Evolutionary conservation across 2,888 invertebrate genomes (phyloP), one percentile per base, ranked within the genome.

Genomic region (Venusia cambrica): DNA sequence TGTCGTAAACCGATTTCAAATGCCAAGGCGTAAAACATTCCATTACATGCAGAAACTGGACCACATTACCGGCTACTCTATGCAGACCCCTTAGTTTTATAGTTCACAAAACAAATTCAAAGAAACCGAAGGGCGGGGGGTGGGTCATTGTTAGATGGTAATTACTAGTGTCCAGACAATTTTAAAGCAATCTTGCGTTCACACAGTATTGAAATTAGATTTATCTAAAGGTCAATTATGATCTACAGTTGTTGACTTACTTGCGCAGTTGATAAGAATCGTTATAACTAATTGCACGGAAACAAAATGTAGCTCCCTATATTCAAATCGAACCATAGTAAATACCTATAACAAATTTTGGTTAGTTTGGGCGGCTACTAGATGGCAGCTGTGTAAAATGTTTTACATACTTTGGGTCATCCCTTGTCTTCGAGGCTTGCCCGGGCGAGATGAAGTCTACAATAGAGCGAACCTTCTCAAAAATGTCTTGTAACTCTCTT

Each of bases 11-110:
- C 54, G 62, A 66, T 65, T 63, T 45, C 46, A 76, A 80, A 80
- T 78, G 81, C 67, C 80, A 80, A 80, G 80, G 81, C 50, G 64
- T 57, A 59, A 55, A 49, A 54, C 59, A 67, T 69, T 68, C 63
- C 57, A 56, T 51, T 59, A 47, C 48, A 55, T 57, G 49, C 52
- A 53, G 62, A 57, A 54, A 63, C 57, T 63, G 62, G 65, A 61
- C 52, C 48, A 48, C 36, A 45, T 59, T 60, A 54, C 57, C 57
- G 58, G 50, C 66, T 66, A 67, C 24, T 40, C 44, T 65, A 62
- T 36, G 28, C 40, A 56, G 73, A 60, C 26, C 59, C 56, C 31
- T 34, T 8, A 26, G 12, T 19, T 34, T 31, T 35, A 38, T 30
- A 45, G 15, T 24, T 43, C 13, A 18, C 40, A 38, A 29, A 14